These are phyloP conservation scores for Prosopocoilus inquinatus DNA, from an alignment of 2,888 invertebrate genomes.

Conservation along the genomic window DNA sequence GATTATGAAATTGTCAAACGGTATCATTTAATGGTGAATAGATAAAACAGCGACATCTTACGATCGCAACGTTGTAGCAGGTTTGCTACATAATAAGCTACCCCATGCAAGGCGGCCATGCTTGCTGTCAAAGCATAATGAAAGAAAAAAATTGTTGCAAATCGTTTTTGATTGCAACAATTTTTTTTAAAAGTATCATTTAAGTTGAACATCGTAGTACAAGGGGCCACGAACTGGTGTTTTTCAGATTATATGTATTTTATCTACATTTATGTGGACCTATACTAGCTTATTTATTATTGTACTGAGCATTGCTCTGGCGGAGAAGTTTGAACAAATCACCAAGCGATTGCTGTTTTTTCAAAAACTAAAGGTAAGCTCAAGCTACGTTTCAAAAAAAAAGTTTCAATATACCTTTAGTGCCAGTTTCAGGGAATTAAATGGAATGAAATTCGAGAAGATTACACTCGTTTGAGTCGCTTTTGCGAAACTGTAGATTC, in stretches of 20 bases:
- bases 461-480: slow-evolving; percentile 62
- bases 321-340: slow-evolving; percentile 41
- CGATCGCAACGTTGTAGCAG: no score
- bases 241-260: slow-evolving; percentile 34
- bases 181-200: no score
- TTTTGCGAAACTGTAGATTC: slow-evolving; percentile 61
- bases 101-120: no score
- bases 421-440: background rate
- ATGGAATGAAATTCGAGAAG: slow-evolving; percentile 65
- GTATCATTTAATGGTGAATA: no score
- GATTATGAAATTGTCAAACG: no score
- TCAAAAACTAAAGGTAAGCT: slow-evolving; percentile 25
- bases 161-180: no score
- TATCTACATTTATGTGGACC: slow-evolving; percentile 37
- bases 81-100: no score
- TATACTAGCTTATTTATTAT: slow-evolving; percentile 44
- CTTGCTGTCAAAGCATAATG: no score
- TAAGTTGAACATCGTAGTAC: no score
- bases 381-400: background rate
- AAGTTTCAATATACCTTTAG: background rate
- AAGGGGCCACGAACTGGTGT: slow-evolving; percentile 3
- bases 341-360: slow-evolving; percentile 25
- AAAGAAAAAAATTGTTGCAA: no score
- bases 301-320: slow-evolving; percentile 37
- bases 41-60: no score